phyloP scores from a whole-genome alignment of 2,797 vertebrate species.

The Sebastes paucispinis region DNA sequence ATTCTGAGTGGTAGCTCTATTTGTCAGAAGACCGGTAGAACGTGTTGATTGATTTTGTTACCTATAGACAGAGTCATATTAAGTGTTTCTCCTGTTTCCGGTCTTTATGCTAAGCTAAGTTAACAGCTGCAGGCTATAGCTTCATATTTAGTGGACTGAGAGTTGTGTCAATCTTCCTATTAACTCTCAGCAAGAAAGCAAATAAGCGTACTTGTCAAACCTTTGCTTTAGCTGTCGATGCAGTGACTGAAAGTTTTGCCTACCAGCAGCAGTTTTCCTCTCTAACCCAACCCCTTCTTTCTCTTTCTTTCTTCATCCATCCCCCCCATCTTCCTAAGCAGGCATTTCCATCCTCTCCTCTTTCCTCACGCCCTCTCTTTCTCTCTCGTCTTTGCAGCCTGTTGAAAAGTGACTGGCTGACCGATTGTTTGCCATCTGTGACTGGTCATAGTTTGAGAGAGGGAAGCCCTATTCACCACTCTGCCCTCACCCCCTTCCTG shows the following conservation, averaged over 20 bases:
- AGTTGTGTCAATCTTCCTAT: neutral
- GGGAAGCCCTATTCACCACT: conserved; percentile 62
- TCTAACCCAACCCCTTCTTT: neutral
- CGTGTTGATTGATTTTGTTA: neutral
- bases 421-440: conserved; percentile 77
- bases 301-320: neutral
- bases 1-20: no score
- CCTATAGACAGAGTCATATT: neutral
- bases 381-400: conserved; percentile 34
- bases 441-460: conserved; percentile 61
- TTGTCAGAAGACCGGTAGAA: no score
- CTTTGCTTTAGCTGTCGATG: neutral
- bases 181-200: neutral
- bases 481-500: conserved; percentile 23
- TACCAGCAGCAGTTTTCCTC: neutral
- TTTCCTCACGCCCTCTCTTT: neutral
- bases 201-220: neutral
- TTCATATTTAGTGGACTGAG: neutral
- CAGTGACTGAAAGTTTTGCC: neutral
- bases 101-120: neutral
- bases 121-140: neutral
- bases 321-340: neutral
- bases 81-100: neutral
- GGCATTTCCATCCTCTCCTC: neutral
- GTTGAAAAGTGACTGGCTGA: conserved; percentile 60